Conservation (phyloP, 2,888 invertebrate genomes). For the Leptinotarsa peninsularis region DNA sequence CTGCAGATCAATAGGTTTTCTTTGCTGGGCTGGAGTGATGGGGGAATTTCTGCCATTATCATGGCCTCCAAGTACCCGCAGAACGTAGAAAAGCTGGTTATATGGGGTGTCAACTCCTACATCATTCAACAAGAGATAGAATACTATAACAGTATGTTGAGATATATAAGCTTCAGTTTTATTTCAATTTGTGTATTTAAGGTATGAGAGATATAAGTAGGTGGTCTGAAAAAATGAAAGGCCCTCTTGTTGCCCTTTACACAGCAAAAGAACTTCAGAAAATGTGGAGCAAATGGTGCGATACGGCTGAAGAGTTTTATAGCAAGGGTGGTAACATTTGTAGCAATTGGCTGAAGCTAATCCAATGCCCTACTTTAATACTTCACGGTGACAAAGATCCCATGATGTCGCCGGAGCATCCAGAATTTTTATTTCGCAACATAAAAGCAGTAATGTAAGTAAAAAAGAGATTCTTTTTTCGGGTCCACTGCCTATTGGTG, state of each 20-base stretch:
- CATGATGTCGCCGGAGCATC: constrained; percentile 80
- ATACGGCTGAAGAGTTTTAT: constrained; percentile 72
- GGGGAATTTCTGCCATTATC: constrained; percentile 83
- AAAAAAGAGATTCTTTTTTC: background rate
- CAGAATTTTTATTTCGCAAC: constrained; percentile 76
- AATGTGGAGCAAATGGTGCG: constrained; percentile 81
- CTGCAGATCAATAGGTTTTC: constrained; percentile 79
- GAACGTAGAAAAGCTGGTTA: constrained; percentile 77
- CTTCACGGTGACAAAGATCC: constrained; percentile 88
- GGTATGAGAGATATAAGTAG: constrained; percentile 77
- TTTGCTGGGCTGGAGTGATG: constrained; percentile 90
- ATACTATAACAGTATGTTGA: constrained; percentile 71
- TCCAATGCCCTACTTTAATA: constrained; percentile 82
- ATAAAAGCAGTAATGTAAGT: constrained; percentile 75
- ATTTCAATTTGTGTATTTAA: constrained; percentile 56
- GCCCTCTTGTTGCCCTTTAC: constrained; percentile 79
- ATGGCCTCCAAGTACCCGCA: constrained; percentile 79
- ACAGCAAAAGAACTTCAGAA: constrained; percentile 77
- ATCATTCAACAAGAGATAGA: constrained; percentile 77
- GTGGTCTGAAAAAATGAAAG: constrained; percentile 85
- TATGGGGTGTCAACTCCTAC: constrained; percentile 85
- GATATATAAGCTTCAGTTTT: background rate
- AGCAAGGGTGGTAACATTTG: constrained; percentile 80
- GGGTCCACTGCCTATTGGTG: no score
- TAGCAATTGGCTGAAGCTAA: constrained; percentile 71